These are phyloP conservation scores for Drosophila kambysellisi DNA, from an alignment of 2,888 invertebrate species.

Conservation along the genomic window DNA sequence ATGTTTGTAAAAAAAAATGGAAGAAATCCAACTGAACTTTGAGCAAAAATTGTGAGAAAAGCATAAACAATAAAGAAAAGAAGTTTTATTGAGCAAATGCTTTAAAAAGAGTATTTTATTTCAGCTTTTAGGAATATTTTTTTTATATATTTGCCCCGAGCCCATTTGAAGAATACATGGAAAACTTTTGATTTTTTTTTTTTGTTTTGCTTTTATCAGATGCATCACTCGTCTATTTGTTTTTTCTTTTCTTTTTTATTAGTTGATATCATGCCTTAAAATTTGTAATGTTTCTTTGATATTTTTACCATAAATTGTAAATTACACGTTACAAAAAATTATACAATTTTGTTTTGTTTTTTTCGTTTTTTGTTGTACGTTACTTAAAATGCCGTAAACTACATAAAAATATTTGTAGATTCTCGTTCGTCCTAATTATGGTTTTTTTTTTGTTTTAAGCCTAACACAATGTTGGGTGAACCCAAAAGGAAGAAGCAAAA, in stretches of 20 bases:
- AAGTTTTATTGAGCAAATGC: conserved; percentile 66
- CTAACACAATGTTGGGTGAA: conserved; percentile 58
- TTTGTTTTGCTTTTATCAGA: conserved; percentile 53
- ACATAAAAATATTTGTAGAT: conserved; percentile 66
- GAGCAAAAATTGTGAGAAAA: conserved; percentile 65
- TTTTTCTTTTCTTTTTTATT: conserved; percentile 49
- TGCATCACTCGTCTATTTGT: conserved; percentile 69
- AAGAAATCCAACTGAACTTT: conserved; percentile 42
- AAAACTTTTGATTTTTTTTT: conserved; percentile 5
- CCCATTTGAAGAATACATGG: conserved; percentile 8
- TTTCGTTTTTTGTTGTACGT: conserved; percentile 23
- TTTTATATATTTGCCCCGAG: conserved; percentile 6
- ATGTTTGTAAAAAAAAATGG: conserved; percentile 52
- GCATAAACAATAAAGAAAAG: conserved; percentile 57
- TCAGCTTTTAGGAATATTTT: conserved; percentile 13
- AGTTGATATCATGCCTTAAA: conserved; percentile 75
- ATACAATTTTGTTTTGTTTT: conserved; percentile 39
- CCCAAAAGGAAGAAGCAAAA: conserved; percentile 14
- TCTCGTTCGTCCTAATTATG: conserved; percentile 55
- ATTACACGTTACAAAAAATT: conserved; percentile 70
- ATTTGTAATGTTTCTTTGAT: conserved; percentile 45
- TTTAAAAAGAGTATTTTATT: conserved; percentile 12
- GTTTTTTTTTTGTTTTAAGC: conserved; percentile 33
- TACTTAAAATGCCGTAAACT: conserved; percentile 74
- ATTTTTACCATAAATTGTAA: conserved; percentile 67